phyloP scores from a whole-genome alignment of 2,888 invertebrate genomes.

The Sinotaia quadrata region DNA sequence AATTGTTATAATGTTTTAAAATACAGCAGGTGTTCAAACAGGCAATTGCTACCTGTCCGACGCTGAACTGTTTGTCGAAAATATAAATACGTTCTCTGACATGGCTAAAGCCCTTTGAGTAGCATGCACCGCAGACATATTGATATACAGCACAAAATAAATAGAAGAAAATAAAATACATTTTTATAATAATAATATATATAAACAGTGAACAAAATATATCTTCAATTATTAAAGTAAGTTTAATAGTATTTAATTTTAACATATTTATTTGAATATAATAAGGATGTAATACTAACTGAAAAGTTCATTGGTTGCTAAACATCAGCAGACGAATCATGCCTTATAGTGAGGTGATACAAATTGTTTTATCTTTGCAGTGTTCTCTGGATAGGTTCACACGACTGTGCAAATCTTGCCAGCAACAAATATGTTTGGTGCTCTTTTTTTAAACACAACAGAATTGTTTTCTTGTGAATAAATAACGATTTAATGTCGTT shows the following conservation, averaged over 20 bases:
- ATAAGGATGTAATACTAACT: not conserved
- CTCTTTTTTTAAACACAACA: too few relatives aligned
- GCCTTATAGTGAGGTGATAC: slow-evolving; percentile 22
- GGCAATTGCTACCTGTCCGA: slow-evolving; percentile 51
- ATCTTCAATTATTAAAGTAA: not conserved
- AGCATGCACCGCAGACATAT: slow-evolving; percentile 7
- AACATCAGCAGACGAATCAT: slow-evolving; percentile 37
- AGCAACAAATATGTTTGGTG: too few relatives aligned
- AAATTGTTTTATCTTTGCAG: too few relatives aligned
- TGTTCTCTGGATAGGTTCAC: too few relatives aligned
- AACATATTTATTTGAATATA: not conserved
- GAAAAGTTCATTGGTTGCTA: slow-evolving; percentile 19
- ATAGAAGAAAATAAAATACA: not conserved
- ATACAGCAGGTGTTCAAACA: too few relatives aligned
- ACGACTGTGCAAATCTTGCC: too few relatives aligned
- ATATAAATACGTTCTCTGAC: slow-evolving; percentile 39
- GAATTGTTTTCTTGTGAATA: too few relatives aligned
- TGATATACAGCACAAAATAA: not conserved
- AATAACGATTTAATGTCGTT: too few relatives aligned
- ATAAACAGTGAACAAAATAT: too few relatives aligned
- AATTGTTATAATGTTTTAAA: too few relatives aligned
- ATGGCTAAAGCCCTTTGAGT: slow-evolving; percentile 16
- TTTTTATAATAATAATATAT: not conserved
- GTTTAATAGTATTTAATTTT: too few relatives aligned
- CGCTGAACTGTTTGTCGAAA: slow-evolving; percentile 44